Evolutionary conservation across 1,140 invertebrate genomes (phyloP).

Genomic region (Drosophila carrolli): DNA sequence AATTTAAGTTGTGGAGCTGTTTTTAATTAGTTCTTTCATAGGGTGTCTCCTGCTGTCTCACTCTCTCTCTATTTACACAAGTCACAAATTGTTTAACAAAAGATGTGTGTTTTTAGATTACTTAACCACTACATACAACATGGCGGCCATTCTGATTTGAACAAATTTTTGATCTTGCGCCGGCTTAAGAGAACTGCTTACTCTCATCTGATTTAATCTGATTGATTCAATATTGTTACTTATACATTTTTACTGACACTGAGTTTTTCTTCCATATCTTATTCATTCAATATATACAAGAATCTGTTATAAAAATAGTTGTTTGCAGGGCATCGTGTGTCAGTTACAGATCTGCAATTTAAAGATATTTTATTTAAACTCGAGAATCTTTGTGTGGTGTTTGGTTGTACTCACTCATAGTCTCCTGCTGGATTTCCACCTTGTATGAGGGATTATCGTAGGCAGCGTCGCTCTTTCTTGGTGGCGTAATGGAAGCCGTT

Average conservation of each 20-base stretch:
- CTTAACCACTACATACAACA: constrained; percentile 79
- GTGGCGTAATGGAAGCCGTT: constrained; percentile 88
- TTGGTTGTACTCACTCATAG: constrained; percentile 88
- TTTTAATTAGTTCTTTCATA: constrained; percentile 50
- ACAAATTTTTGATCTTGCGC: constrained; percentile 51
- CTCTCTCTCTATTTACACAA: constrained; percentile 75
- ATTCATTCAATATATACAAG: constrained; percentile 67
- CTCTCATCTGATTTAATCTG: constrained; percentile 27
- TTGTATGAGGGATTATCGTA: constrained; percentile 98
- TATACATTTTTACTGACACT: constrained; percentile 64
- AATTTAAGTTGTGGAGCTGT: constrained; percentile 49
- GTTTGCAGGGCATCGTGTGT: constrained; percentile 39
- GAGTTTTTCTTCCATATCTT: constrained; percentile 53
- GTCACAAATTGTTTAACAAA: constrained; percentile 74
- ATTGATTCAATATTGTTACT: constrained; percentile 18
- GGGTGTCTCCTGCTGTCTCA: constrained; percentile 50
- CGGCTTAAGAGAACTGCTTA: constrained; percentile 40
- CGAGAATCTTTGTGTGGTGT: neutral
- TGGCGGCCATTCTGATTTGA: constrained; percentile 57
- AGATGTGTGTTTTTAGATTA: constrained; percentile 52
- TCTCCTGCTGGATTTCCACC: constrained; percentile 95
- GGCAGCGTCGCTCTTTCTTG: constrained; percentile 87
- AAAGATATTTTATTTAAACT: neutral
- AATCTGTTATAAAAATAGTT: constrained; percentile 67
- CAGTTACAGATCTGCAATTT: constrained; percentile 79